Conservation (phyloP, 2,113 vertebrate genomes). For the Columba livia region DNA sequence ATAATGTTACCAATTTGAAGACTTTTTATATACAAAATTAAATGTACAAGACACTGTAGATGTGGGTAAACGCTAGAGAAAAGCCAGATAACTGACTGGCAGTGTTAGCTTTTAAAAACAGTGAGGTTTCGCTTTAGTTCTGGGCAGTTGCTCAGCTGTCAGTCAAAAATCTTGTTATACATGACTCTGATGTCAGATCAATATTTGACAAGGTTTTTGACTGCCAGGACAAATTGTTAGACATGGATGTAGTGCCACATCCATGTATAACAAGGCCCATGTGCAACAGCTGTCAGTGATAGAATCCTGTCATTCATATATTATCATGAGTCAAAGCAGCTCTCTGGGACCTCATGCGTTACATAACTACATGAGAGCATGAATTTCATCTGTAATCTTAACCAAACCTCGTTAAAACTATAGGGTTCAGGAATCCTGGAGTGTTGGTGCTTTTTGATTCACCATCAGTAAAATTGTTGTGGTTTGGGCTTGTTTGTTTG, state of each 20-base stretch:
- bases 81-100: constrained; percentile 31
- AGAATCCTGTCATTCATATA: constrained; percentile 33
- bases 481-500: not conserved
- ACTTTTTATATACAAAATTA: constrained; percentile 31
- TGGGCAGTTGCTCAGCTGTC: constrained; percentile 61
- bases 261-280: constrained; percentile 6
- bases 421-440: not conserved
- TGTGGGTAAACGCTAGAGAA: constrained; percentile 19
- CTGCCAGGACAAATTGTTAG: constrained; percentile 61
- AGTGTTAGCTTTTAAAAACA: constrained; percentile 53
- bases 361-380: not conserved
- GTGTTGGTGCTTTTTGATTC: not conserved
- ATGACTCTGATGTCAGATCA: constrained; percentile 56
- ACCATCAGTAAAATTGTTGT: not conserved
- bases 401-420: not conserved
- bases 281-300: constrained; percentile 22
- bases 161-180: constrained; percentile 67
- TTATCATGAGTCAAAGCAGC: not conserved
- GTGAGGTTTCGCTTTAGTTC: constrained; percentile 44
- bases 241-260: constrained; percentile 47
- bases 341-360: not conserved
- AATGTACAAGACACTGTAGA: not conserved
- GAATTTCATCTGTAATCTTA: not conserved
- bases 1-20: not conserved
- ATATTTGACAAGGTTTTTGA: constrained; percentile 52